Percentiles rank a stretch among this genome's conserved stretches.
These are phyloP conservation scores for Agrochola litura DNA, from an alignment of 2,888 invertebrate genomes.

Conservation along the genomic window DNA sequence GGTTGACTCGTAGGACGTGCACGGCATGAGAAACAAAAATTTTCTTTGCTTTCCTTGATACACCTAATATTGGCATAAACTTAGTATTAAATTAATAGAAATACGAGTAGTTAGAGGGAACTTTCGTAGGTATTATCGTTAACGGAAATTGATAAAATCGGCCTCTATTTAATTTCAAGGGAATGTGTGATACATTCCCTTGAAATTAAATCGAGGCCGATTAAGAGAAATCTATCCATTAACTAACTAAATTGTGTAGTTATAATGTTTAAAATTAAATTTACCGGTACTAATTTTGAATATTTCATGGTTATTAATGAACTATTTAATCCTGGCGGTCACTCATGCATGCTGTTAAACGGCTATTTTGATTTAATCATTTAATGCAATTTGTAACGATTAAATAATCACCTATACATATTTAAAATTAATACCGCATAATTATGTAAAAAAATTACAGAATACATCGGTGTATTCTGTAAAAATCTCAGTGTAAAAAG, in stretches of 20 bases:
- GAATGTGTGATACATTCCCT: not conserved
- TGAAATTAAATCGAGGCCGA: not conserved
- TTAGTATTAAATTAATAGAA: conserved; percentile 22
- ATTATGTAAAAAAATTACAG: no score
- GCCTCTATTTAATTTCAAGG: no score
- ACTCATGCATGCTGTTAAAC: conserved; percentile 23
- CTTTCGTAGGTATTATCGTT: not conserved
- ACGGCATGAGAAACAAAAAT: conserved; percentile 41
- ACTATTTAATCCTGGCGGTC: conserved; percentile 10
- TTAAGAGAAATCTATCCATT: not conserved
- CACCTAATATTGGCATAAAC: conserved; percentile 38
- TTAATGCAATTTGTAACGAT: conserved; percentile 15
- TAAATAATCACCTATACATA: not conserved
- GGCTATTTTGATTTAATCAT: conserved; percentile 21
- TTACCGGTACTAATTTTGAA: conserved; percentile 12
- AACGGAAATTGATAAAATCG: not conserved
- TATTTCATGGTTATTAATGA: conserved; percentile 38
- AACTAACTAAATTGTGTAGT: not conserved
- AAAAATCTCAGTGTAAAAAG: not conserved
- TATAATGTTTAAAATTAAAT: conserved; percentile 14
- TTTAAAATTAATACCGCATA: not conserved
- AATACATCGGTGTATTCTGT: no score
- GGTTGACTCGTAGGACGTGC: conserved; percentile 51
- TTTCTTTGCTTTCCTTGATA: conserved; percentile 56
- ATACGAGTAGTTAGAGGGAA: not conserved